Base-by-base conservation (phyloP, 37 sponge, comb jelly and placozoan genomes). In the Spongilla lacustris region DNA sequence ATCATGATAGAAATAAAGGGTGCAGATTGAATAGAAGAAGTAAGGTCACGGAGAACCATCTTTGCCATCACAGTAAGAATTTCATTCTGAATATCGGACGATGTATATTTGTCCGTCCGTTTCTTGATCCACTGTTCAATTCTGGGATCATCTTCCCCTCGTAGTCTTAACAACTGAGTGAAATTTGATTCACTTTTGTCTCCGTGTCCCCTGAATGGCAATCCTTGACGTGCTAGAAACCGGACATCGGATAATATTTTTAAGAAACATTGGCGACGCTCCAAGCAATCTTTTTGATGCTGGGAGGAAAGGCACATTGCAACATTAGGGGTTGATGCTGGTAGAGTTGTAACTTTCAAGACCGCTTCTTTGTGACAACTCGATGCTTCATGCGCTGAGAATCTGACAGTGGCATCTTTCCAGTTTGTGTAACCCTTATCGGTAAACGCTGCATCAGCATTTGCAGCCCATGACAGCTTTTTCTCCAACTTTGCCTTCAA, bases 51-150 rank as follows among this genome's bases (percentile, higher is more conserved):
- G 14, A 89, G 80, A 66, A 91, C 36, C 19, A 73, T 67, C 66
- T 77, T 32, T 10, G 91, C 86, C 87, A 90, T 85, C 37, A 85
- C 21, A 12, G 67, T 50, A 22, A 85, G 37, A 2, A 81, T 84
- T 75, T 90, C 91, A 90, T 90, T 91, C 35, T 91, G 87, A 22
- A 86, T 82, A 19, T 86, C 83, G 24, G 82, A 58, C 28, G 87
- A 88, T 24, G 75, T 84, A 50, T 95, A 95, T 46, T 89, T 88
- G 31, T 88, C 36, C 5, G 76, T 80, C 77, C 87, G 92, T 70
- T 87, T 93, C 22, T n/a, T 33, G 28, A 90, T 69, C 91, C 91
- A 90, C 23, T 48, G 37, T 71, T 49, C 77, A 46, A 87, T 58
- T 58, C 84, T 36, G 22, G 72, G 78, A 34, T 88, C 93, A 67